Percentiles rank a stretch among this genome's conserved stretches.
phyloP scores from a whole-genome alignment of 2,797 vertebrate genomes.

The Enoplosus armatus region DNA sequence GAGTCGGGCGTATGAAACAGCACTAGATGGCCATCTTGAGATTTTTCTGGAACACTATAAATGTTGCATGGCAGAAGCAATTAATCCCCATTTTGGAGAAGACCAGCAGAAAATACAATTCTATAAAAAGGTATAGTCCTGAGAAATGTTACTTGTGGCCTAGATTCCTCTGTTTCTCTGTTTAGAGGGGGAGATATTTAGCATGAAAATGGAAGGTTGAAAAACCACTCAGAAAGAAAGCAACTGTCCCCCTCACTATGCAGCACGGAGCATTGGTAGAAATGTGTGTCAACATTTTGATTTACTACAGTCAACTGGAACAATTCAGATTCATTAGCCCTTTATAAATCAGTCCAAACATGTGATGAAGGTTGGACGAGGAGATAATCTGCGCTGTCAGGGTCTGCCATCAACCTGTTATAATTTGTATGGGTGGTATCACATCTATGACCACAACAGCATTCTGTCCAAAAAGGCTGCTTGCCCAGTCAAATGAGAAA shows the following conservation, averaged over 20 bases:
- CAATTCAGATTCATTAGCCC: background rate
- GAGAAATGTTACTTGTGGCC: slow-evolving; percentile 47
- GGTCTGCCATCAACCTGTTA: slow-evolving; percentile 13
- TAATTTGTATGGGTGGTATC: slow-evolving; percentile 12
- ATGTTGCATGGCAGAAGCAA: slow-evolving; percentile 60
- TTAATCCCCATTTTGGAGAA: slow-evolving; percentile 54
- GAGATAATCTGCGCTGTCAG: background rate
- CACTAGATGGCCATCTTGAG: slow-evolving; percentile 29
- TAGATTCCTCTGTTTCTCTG: slow-evolving; percentile 4
- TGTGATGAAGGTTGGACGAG: background rate
- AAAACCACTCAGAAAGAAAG: slow-evolving; percentile 10
- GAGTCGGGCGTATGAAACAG: slow-evolving; percentile 23
- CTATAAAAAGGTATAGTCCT: slow-evolving; percentile 35
- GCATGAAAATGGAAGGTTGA: slow-evolving; percentile 5
- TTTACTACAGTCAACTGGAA: slow-evolving; percentile 16
- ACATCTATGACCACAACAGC: slow-evolving; percentile 6
- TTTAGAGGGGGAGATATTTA: slow-evolving; percentile 8
- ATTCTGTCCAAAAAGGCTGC: slow-evolving; percentile 5
- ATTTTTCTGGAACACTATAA: slow-evolving; percentile 55
- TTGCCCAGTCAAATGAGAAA: slow-evolving; percentile 37
- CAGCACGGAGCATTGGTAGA: background rate
- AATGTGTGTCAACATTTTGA: slow-evolving; percentile 5
- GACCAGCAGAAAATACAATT: slow-evolving; percentile 33
- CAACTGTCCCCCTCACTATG: background rate
- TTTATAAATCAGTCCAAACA: slow-evolving; percentile 1